Percentiles rank a stretch among this genome's conserved stretches.
These are phyloP conservation scores for Hoplodrina ambigua DNA, from an alignment of 2,888 invertebrate species.

Conservation along the genomic window DNA sequence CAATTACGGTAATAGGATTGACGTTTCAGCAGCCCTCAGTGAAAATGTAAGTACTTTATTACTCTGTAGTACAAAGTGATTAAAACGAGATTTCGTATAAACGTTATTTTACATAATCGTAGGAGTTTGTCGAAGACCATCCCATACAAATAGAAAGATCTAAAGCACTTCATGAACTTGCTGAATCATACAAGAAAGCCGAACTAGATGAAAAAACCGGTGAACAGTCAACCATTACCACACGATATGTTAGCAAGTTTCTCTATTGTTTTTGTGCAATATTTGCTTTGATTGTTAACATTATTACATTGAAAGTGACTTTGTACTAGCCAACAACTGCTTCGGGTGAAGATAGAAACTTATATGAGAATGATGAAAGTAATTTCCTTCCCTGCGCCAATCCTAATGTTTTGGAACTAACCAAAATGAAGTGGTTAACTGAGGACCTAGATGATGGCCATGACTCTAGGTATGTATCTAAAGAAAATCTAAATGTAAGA, in stretches of 20 bases:
- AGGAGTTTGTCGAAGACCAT: slow-evolving; percentile 68
- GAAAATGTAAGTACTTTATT: slow-evolving; percentile 63
- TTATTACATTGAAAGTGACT: slow-evolving; percentile 45
- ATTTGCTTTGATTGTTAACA: slow-evolving; percentile 23
- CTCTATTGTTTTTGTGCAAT: slow-evolving; percentile 34
- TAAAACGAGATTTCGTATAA: not conserved
- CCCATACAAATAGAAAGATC: slow-evolving; percentile 80
- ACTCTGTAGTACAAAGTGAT: not conserved
- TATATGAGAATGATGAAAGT: slow-evolving; percentile 62
- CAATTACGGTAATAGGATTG: slow-evolving; percentile 33
- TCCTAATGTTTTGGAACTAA: slow-evolving; percentile 80
- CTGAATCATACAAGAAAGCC: slow-evolving; percentile 69
- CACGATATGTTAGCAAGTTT: slow-evolving; percentile 64
- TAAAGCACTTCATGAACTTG: slow-evolving; percentile 81
- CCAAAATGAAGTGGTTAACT: slow-evolving; percentile 86
- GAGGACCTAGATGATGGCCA: slow-evolving; percentile 75
- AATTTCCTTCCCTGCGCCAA: slow-evolving; percentile 63
- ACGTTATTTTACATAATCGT: slow-evolving; percentile 26
- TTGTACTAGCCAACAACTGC: slow-evolving; percentile 66
- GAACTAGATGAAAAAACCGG: slow-evolving; percentile 55
- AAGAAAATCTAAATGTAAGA: slow-evolving; percentile 3
- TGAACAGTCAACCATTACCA: slow-evolving; percentile 55
- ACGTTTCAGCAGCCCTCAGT: slow-evolving; percentile 56
- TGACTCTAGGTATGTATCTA: slow-evolving; percentile 79
- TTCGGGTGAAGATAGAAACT: slow-evolving; percentile 66